A percentile compares a stretch with the other conserved stretches of the same genome.
phyloP scores from a whole-genome alignment of 2,888 invertebrate species.

The Philopedon plagiatum region DNA sequence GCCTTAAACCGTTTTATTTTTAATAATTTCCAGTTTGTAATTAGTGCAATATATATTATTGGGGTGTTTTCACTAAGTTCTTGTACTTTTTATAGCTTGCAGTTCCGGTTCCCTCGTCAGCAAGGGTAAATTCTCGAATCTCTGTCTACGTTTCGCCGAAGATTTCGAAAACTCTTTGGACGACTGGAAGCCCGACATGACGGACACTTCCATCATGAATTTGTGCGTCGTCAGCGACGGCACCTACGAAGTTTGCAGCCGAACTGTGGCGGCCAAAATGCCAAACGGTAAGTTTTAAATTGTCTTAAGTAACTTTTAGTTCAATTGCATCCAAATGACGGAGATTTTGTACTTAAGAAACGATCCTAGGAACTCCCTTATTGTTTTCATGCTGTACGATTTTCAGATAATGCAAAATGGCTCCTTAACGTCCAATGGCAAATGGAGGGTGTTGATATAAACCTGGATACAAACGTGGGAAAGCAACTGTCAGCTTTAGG shows the following conservation, averaged over 20 bases:
- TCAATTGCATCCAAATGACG: no score
- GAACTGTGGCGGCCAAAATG: conserved; percentile 90
- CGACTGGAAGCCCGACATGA: conserved; percentile 95
- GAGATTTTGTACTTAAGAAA: no score
- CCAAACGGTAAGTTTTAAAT: conserved; percentile 72
- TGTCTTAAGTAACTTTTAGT: neutral
- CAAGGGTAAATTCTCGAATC: conserved; percentile 90
- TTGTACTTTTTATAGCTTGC: conserved; percentile 76
- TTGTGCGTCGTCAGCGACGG: conserved; percentile 98
- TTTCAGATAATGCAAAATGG: conserved; percentile 95
- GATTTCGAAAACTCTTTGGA: conserved; percentile 97
- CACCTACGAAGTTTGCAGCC: conserved; percentile 96
- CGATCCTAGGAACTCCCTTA: no score
- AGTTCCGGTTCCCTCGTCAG: conserved; percentile 96
- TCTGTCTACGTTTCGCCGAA: conserved; percentile 95
- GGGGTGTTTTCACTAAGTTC: no score
- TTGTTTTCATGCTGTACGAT: conserved; percentile 7
- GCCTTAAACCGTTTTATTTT: no score
- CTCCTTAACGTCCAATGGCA: conserved; percentile 98
- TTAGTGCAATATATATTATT: no score
- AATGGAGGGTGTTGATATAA: conserved; percentile 99
- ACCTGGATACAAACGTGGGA: conserved; percentile 95
- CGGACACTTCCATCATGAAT: conserved; percentile 86
- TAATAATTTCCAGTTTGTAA: no score
- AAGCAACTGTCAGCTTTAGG: conserved; percentile 95